Base-by-base conservation (phyloP, 2,797 vertebrate genomes). In the Neostethus bicornis region DNA sequence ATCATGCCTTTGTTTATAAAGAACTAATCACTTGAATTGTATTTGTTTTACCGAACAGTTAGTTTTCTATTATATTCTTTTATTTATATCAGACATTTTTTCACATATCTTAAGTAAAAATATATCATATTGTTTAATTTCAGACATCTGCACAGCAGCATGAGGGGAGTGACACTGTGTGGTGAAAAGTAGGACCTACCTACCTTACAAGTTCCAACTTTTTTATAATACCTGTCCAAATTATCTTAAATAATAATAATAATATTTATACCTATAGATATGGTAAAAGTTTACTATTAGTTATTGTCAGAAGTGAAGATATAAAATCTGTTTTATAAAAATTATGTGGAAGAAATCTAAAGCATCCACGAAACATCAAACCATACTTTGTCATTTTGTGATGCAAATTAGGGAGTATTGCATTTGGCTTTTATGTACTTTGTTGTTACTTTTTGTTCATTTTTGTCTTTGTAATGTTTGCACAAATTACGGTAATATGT, bases 131-230 rank as follows among this genome's bases (percentile, higher is more conserved):
- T 21, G 9, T 70, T 77, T 61, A 32, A n/a, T 42, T 28, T 4
- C 2, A 26, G 4, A 28, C 48, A 24, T 13, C 17, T 51, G 17
- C 12, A 4, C 51, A 17, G 64, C 64, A 67, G 35, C 55, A 52
- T 25, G 69, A 60, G 49, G 75, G 83, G 61, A 64, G 81, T 77
- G 87, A 86, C 86, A 83, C 81, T 0, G 47, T 86, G 85, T 87
- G 88, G 87, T 54, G 28, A 25, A 80, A 82, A 66, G 37, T 41
- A 66, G 70, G 59, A 79, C 10, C 38, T 35, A 79, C 10, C 38
- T 35, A 10, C 66, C 26, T 28, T 38, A 31, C 24, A 20, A 21
- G 46, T 26, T 31, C 19, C 17, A n/a, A 25, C 32, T n/a, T n/a
- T 4, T 20, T 4, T 21, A 21, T 19, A 12, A 5, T 20, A 3